Base-by-base conservation (phyloP, 2,113 vertebrate genomes). In the Chlamydotis undulata region DNA sequence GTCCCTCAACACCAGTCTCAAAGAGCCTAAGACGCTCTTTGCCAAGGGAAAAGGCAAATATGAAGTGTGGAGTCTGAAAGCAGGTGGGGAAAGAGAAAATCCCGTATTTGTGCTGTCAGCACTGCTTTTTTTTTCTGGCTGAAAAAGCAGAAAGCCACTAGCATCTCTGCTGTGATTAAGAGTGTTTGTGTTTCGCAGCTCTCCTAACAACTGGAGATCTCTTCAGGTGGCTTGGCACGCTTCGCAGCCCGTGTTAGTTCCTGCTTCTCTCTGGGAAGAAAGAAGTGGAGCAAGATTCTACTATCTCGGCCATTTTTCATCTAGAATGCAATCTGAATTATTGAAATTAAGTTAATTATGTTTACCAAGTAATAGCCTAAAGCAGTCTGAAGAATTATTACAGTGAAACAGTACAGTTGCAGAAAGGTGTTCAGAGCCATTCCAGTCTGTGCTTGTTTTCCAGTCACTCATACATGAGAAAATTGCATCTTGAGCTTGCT, bases 331-430 rank as follows among this genome's bases (percentile, higher is more conserved):
- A 78, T 83, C 5, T 83, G 79, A 92, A 61, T 77, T 53, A 83
- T 9, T 73, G 88, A 88, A 90, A 94, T 94, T 60, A 87, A 83
- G 67, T 76, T 92, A 92, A 96, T 90, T 86, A 76, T 83, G 59
- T 95, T 95, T 95, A 90, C 79, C 85, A 61, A 86, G 83, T 65
- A 80, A 88, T 61, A 86, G 85, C 92, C 79, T 88, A 57, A 83
- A 92, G 92, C 90, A 73, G 11, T 61, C 23, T 55, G 47, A 92
- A 88, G 63, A 90, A 69, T 76, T 73, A 61, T 69, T 80, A 45
- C 9, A 69, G 83, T 4, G n/a, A 83, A 65, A 69, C 13, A 73
- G 45, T 26, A n/a, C 24, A 67, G 53, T 18, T 80, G 82, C 67
- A 90, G 70, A 13, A 57, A 94, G 70, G 82, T 83, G 75, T 77